A percentile compares a stretch with the other conserved stretches of the same genome.
Evolutionary conservation across 2,888 invertebrate genomes (phyloP).

Genomic region (Trissonchulus latispiculum): DNA sequence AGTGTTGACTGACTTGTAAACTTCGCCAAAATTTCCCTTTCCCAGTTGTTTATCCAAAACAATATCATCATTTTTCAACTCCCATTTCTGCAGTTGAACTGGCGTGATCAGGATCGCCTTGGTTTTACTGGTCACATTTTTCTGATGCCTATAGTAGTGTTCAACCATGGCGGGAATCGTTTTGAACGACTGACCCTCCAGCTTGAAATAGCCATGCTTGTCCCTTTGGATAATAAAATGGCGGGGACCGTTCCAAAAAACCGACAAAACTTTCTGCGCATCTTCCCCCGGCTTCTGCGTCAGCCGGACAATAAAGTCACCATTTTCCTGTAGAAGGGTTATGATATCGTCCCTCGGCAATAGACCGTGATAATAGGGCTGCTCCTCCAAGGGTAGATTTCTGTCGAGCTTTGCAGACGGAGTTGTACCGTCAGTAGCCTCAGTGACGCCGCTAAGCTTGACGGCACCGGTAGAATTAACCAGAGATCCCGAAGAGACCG

Average conservation of each 20-base stretch:
- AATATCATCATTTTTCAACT: background rate
- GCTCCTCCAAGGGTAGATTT: background rate
- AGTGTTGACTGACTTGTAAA: background rate
- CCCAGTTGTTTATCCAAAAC: background rate
- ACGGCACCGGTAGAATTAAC: too few relatives aligned
- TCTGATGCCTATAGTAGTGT: background rate
- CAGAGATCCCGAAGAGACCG: too few relatives aligned
- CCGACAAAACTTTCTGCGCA: background rate
- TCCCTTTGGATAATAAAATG: background rate
- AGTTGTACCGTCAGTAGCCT: too few relatives aligned
- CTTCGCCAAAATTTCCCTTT: background rate
- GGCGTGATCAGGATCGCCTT: background rate
- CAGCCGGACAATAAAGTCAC: background rate
- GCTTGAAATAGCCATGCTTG: background rate
- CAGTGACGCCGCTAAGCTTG: too few relatives aligned
- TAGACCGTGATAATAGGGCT: background rate
- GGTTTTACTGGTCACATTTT: background rate
- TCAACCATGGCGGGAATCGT: background rate
- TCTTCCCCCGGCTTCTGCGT: background rate
- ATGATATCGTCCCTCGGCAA: background rate
- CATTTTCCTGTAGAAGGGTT: background rate
- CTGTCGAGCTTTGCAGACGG: too few relatives aligned
- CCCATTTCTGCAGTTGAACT: background rate
- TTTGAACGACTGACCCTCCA: background rate
- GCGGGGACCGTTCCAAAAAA: background rate